Percentiles rank a stretch among this genome's conserved stretches.
These are phyloP conservation scores for Neopipo cinnamomea DNA, from an alignment of 2,113 vertebrate genomes.

Conservation along the genomic window DNA sequence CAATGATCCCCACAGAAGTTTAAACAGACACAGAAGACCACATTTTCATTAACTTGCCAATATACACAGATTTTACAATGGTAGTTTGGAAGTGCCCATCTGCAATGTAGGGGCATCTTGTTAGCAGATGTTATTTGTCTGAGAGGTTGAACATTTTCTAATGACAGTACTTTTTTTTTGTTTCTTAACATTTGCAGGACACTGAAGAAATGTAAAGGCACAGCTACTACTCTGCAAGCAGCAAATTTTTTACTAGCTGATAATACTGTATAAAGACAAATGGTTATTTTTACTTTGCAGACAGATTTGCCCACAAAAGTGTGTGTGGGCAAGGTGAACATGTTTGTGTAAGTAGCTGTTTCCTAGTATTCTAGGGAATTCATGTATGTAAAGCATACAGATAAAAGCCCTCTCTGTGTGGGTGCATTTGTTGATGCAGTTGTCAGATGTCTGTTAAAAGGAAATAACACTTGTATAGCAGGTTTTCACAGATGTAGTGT, in stretches of 20 bases:
- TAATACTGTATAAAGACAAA: neutral
- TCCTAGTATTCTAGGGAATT: neutral
- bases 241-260: neutral
- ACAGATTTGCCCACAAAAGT: neutral
- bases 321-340: neutral
- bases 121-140: constrained; percentile 7
- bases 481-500: neutral
- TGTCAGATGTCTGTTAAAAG: constrained; percentile 16
- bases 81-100: neutral
- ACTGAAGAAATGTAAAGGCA: neutral
- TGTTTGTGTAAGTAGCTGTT: neutral
- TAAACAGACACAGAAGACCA: neutral
- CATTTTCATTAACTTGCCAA: constrained; percentile 3
- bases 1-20: neutral
- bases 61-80: neutral
- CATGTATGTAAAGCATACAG: neutral
- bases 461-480: neutral
- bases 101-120: neutral
- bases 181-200: neutral
- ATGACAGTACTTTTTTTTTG: neutral
- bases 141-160: neutral
- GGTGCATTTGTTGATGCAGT: neutral
- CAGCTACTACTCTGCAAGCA: neutral
- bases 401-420: neutral
- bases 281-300: neutral